Evolutionary conservation across 1,140 invertebrate genomes (phyloP), one percentile per base, ranked within the genome.

Genomic region (Drosophila pruinosa): DNA sequence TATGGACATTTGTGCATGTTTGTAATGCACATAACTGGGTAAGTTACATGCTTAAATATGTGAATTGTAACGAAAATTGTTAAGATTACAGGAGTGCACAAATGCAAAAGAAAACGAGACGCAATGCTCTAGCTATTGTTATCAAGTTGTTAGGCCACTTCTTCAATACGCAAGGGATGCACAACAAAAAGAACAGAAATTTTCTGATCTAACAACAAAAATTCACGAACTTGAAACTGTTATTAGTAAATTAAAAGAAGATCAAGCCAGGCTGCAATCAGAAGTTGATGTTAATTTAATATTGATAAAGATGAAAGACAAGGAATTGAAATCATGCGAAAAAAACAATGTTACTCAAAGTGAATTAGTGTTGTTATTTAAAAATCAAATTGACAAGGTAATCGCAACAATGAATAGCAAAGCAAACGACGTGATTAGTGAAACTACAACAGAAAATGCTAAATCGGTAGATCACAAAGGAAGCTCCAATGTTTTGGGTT

Each of bases 51-150:
- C n/a, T 24, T 14, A 38, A 39, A 21, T 50, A 2, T 15, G 1
- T 22, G 1, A 14, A 26, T 8, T 26, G 26, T 12, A 17, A 31
- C 0, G 47, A 8, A 43, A 22, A 12, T 12, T 8, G n/a, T 34
- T 12, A 3, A 8, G 6, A 6, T 52, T 38, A 8, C 5, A 59
- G 28, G 21, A 19, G 3, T 36, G 43, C n/a, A 10, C 3, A 1
- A 4, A 2, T 0, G 15, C 15, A 4, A 43, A 31, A 17, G 0
- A 31, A 1, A 3, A 12, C 10, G 62, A 56, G 0, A 12, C 0
- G n/a, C 7, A 21, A 7, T 64, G 62, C 5, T 45, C 24, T 1
- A 2, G 6, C 0, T 56, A 64, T 47, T 56, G 62, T 34, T 64
- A 56, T 36, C 3, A 34, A 1, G n/a, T 56, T 3, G 39, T 38